Percentiles rank a stretch among this genome's conserved stretches.
phyloP scores from a whole-genome alignment of 2,797 vertebrate species.

The Emydoidea blandingii region DNA sequence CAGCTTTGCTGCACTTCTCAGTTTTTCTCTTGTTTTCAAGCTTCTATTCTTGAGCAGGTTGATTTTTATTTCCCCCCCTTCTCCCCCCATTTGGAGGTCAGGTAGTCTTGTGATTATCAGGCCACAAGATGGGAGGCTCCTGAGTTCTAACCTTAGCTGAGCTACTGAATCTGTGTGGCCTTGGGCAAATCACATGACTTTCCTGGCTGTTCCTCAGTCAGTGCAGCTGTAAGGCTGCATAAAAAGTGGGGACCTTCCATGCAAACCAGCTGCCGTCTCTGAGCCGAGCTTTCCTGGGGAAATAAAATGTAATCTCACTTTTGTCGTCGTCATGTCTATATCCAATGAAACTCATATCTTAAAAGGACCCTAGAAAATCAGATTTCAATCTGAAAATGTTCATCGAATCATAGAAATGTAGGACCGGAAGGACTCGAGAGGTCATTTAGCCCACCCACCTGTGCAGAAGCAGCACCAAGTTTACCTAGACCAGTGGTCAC shows the following conservation, averaged over 20 bases:
- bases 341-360: not conserved
- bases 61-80: constrained; percentile 20
- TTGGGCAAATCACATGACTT: not conserved
- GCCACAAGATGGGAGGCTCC: constrained; percentile 9
- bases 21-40: constrained; percentile 23
- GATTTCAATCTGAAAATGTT: not conserved
- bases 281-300: not conserved
- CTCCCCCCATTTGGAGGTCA: constrained; percentile 18
- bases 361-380: not conserved
- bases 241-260: not conserved
- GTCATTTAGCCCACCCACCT: not conserved
- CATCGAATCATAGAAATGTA: not conserved
- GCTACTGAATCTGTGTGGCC: constrained; percentile 38
- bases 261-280: not conserved
- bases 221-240: not conserved
- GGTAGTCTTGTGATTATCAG: constrained; percentile 41
- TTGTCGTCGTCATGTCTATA: not conserved
- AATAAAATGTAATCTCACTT: not conserved
- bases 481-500: not conserved
- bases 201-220: not conserved
- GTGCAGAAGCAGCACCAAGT: not conserved
- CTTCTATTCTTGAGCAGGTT: constrained; percentile 30
- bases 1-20: not conserved
- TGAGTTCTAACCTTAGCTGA: constrained; percentile 29
- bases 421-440: not conserved